Percentiles rank a stretch among this genome's conserved stretches.
These are phyloP conservation scores for Drosophila lacicola DNA, from an alignment of 2,888 invertebrate genomes.

Conservation along the genomic window DNA sequence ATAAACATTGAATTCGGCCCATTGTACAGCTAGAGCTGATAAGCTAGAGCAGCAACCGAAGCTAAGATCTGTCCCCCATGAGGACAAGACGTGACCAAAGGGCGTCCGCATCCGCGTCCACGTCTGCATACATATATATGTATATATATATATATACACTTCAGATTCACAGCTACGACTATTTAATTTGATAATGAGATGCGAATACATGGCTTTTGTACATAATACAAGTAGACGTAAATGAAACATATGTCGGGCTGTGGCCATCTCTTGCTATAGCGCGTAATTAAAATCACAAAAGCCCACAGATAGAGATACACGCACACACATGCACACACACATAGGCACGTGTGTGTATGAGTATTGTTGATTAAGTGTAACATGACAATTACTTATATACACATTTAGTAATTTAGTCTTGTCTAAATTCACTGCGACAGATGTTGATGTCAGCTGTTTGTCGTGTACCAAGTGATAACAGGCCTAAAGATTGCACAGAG, in stretches of 20 bases:
- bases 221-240: slow-evolving; percentile 12
- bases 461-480: slow-evolving; percentile 57
- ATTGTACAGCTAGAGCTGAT: slow-evolving; percentile 20
- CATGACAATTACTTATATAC: slow-evolving; percentile 72
- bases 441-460: slow-evolving; percentile 74
- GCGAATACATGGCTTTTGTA: slow-evolving; percentile 25
- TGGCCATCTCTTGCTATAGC: slow-evolving; percentile 24
- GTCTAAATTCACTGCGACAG: slow-evolving; percentile 73
- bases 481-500: slow-evolving; percentile 49
- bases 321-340: not conserved
- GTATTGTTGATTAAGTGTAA: slow-evolving; percentile 69
- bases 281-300: slow-evolving; percentile 44
- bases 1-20: not conserved
- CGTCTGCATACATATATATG: slow-evolving; percentile 9
- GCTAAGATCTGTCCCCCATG: slow-evolving; percentile 34
- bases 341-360: slow-evolving; percentile 19
- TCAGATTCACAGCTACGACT: slow-evolving; percentile 24
- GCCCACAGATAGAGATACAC: slow-evolving; percentile 13
- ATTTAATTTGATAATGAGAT: slow-evolving; percentile 47
- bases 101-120: slow-evolving; percentile 23
- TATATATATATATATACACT: slow-evolving; percentile 6
- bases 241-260: slow-evolving; percentile 34
- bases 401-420: slow-evolving; percentile 69
- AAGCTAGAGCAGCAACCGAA: slow-evolving; percentile 10
- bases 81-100: slow-evolving; percentile 57